Evolutionary conservation across 2,113 vertebrate species (phyloP).

Genomic region (Morone saxatilis): DNA sequence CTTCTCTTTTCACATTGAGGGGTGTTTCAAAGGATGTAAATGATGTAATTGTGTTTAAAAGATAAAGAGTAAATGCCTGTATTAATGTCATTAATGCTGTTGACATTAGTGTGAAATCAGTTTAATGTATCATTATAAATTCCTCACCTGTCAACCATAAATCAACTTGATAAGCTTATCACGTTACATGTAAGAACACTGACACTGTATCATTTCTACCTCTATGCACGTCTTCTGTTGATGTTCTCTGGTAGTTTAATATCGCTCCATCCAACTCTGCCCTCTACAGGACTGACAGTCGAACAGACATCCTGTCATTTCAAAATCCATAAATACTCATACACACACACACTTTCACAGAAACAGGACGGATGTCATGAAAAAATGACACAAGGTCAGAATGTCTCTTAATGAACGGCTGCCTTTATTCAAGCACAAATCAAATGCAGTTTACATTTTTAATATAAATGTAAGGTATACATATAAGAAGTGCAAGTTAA

Average conservation of each 20-base stretch:
- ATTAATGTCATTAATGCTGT: background rate
- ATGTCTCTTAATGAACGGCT: background rate
- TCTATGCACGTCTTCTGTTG: background rate
- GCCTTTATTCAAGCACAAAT: slow-evolving; percentile 62
- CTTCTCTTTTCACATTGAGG: background rate
- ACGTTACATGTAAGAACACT: background rate
- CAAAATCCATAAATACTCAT: background rate
- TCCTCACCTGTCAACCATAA: background rate
- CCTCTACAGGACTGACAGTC: slow-evolving; percentile 21
- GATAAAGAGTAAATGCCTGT: background rate
- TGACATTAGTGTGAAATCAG: background rate
- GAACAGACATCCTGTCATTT: background rate
- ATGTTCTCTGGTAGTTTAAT: background rate
- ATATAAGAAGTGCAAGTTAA: background rate
- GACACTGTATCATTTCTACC: background rate
- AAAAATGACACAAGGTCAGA: slow-evolving; percentile 20
- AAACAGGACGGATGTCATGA: background rate
- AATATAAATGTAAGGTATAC: background rate
- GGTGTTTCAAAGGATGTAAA: background rate
- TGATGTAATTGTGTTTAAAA: background rate
- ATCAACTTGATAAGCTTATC: slow-evolving; percentile 9
- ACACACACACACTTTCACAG: background rate
- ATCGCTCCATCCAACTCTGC: background rate
- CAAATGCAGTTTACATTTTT: background rate
- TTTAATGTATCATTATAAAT: background rate